phyloP scores from a whole-genome alignment of 2,797 vertebrate species.

The Tympanoctomys barrerae region DNA sequence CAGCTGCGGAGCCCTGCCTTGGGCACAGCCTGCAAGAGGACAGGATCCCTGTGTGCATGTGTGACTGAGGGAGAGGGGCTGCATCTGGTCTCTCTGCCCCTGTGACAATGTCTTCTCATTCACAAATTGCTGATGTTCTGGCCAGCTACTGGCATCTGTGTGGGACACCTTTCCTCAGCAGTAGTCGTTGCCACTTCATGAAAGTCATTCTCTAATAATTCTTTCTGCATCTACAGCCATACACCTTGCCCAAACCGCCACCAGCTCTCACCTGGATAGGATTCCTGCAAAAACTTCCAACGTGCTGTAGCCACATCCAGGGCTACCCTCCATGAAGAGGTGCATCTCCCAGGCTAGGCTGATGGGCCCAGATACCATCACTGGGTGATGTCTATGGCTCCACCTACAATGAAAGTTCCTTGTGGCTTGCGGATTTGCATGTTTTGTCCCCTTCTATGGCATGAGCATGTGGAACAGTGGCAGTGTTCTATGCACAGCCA shows the following conservation, averaged over 20 bases:
- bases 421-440: background rate
- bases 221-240: background rate
- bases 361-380: background rate
- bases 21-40: background rate
- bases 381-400: background rate
- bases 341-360: background rate
- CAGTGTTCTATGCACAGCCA: background rate
- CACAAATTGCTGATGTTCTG: background rate
- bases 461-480: background rate
- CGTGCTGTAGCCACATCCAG: rapidly evolving
- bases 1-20: background rate
- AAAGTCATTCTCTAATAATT: background rate
- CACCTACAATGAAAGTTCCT: background rate
- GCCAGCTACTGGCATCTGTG: background rate
- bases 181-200: background rate
- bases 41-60: background rate
- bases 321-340: background rate
- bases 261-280: background rate
- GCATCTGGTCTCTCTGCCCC: background rate
- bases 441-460: background rate
- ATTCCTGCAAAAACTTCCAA: background rate
- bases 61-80: too few species aligned
- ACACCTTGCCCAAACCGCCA: too few species aligned
- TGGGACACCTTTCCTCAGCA: background rate
- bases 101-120: background rate